phyloP scores from a whole-genome alignment of 2,113 vertebrate genomes.

The Paradoxurus hermaphroditus region DNA sequence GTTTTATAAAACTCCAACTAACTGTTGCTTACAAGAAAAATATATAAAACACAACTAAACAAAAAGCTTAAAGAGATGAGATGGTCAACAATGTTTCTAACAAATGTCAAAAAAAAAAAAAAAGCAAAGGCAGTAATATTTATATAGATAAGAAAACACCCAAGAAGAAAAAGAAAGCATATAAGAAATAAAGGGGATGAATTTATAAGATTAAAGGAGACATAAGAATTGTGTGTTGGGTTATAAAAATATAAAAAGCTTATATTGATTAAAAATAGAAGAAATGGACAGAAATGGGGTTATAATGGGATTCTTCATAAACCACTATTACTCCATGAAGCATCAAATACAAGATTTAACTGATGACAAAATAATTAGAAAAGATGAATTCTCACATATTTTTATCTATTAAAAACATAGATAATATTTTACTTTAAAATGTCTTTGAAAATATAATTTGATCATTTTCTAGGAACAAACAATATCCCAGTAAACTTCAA shows the following conservation, averaged over 20 bases:
- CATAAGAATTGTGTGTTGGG: not conserved
- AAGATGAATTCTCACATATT: not conserved
- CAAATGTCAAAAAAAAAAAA: not conserved
- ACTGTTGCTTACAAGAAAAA: not conserved
- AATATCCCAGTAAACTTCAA: not conserved
- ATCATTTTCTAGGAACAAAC: not conserved
- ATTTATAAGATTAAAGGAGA: not conserved
- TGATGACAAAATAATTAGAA: not conserved
- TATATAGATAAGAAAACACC: not conserved
- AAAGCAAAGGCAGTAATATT: not conserved
- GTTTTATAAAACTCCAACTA: not conserved
- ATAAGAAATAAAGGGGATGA: too few relatives aligned
- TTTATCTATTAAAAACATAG: not conserved
- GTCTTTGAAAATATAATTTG: not conserved
- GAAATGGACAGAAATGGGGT: not conserved
- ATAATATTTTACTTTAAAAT: not conserved
- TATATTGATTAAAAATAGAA: not conserved
- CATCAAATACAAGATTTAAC: not conserved
- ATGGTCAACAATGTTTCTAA: not conserved
- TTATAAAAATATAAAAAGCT: not conserved
- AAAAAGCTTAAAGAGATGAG: not conserved
- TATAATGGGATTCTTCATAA: not conserved
- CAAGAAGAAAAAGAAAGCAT: not conserved
- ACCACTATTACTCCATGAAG: not conserved
- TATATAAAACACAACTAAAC: not conserved